Evolutionary conservation across 2,888 invertebrate genomes (phyloP), one percentile per base, ranked within the genome.

Genomic region (Dioctria linearis): DNA sequence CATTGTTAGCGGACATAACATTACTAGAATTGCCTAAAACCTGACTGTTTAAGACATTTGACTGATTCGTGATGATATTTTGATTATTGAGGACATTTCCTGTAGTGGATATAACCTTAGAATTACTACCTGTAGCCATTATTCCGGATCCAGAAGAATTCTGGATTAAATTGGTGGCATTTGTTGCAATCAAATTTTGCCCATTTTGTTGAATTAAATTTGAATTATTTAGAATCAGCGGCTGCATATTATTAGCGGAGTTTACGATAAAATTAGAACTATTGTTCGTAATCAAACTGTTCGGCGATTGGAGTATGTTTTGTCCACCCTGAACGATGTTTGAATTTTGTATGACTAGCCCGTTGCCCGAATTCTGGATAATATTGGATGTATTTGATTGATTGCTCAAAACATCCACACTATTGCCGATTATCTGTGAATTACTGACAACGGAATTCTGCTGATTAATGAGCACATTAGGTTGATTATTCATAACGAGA

Each of bases 161-260:
- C 59, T 83, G 82, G 59, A 83, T 82, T 13, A 84, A 59, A 71
- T 83, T 83, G 1, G 65, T 75, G 9, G 61, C 57, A 59, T 80
- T 83, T 43, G 83, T 51, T 13, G 84, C 79, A 75, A 84, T 82
- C 6, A 84, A 57, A 80, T 84, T 84, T 61, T 84, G 84, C 40
- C 84, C 83, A 76, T 81, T 80, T 67, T 83, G 83, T 63, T 84
- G 84, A 8, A 83, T 54, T 6, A 82, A 39, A 67, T 81, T 82
- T n/a, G 82, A 81, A 46, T 83, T 83, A 75, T 82, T 82, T 3
- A 80, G 37, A 40, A 84, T 81, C 82, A 84, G 84, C 8, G 86
- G 85, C 75, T 86, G 86, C 67, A 86, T 84, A 42, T 83, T 84
- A 11, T 82, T 81, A 4, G 84, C 84, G 11, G 85, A 84, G 49